Conservation (phyloP, 2,888 invertebrate species). For the Dynastes hyllus region DNA sequence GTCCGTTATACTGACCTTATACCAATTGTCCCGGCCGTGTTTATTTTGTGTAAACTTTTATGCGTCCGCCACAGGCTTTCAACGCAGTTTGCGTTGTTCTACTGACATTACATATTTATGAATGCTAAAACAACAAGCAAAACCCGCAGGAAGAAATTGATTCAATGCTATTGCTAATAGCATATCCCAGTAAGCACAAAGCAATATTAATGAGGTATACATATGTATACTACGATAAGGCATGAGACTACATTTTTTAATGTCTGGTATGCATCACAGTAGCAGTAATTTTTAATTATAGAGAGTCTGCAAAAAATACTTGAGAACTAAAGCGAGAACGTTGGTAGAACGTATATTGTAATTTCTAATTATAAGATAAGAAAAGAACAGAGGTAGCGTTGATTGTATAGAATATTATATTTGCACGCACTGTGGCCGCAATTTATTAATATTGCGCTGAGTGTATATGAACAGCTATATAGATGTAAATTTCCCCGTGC, state of each 20-base stretch:
- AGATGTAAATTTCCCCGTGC: constrained; percentile 31
- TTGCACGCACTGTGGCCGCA: constrained; percentile 3
- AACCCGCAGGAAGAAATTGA: too few species aligned
- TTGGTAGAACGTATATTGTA: not conserved
- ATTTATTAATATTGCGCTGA: constrained; percentile 28
- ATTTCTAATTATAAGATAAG: constrained; percentile 18
- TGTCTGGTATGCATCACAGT: not conserved
- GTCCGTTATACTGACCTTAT: too few species aligned
- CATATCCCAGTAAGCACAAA: too few species aligned
- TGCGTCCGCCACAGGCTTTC: too few species aligned
- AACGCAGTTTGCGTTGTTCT: too few species aligned
- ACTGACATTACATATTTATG: not conserved
- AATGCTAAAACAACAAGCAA: not conserved
- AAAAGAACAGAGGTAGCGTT: not conserved
- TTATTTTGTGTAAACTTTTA: too few species aligned
- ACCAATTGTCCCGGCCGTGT: too few species aligned
- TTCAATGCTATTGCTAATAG: too few species aligned
- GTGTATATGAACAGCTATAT: constrained; percentile 17
- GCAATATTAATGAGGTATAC: too few species aligned
- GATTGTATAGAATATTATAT: constrained; percentile 17
- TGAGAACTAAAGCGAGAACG: not conserved
- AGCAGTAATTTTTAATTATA: constrained; percentile 6
- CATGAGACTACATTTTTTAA: not conserved
- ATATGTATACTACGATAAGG: not conserved
- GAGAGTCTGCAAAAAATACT: not conserved